Evolutionary conservation across 2,797 vertebrate species (phyloP), one percentile per base, ranked within the genome.

Genomic region (Tangara arthus): DNA sequence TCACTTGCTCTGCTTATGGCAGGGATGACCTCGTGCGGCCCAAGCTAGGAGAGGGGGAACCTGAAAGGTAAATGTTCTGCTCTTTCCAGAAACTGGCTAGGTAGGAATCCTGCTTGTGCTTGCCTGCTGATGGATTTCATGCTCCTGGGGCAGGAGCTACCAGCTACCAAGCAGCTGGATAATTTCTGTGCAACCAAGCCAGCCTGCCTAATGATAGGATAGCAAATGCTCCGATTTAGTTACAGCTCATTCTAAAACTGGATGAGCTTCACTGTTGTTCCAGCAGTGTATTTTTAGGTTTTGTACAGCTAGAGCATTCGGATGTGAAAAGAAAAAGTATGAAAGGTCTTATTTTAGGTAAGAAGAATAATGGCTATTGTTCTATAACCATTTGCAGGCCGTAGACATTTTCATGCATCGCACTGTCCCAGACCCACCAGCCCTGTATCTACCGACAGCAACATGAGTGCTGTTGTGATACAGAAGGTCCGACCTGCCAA

Each of bases 401-500:
- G 99, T 90, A 99, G 99, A 97, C 99, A 99, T 98, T 99, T 99
- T 97, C 99, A 98, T 92, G 97, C 98, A 72, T 98, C 98, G 28
- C 97, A 98, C 87, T 98, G 99, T 94, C 98, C 98, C 66, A 98
- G 99, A 96, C 99, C 99, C 73, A 98, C 99, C 81, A 99, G 99
- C 97, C 99, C 99, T 0, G 98, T 99, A 93, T 99, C 99, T 76
- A 99, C 99, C 5, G 99, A 99, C 98, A 99, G 99, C 97, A 99
- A 99, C 96, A 98, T 99, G 98, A 99, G 99, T 80, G 98, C 99
- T 93, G 99, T 98, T 63, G 98, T 99, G 49, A 98, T 99, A 95
- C 99, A 99, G 97, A 99, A 99, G 98, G 91, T 97, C 83, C 98
- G 99, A 94, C 99, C 99, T 86, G 97, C 98, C 84, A 99, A 99